phyloP scores from a whole-genome alignment of 1,140 invertebrate genomes.

The Gonatopus flavifemur region DNA sequence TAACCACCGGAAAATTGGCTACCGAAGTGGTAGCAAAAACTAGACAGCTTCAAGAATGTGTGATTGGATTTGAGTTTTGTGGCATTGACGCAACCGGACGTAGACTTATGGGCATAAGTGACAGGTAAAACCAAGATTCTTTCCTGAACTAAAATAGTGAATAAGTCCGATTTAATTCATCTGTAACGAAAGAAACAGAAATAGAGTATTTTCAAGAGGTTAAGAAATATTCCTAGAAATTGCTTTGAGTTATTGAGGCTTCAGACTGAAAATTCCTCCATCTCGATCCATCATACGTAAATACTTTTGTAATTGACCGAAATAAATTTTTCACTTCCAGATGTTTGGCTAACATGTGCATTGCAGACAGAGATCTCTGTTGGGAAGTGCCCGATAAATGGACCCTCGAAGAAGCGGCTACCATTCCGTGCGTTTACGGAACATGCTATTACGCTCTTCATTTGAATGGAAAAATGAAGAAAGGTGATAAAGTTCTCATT shows the following conservation, averaged over 20 bases:
- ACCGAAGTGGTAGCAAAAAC: slow-evolving; percentile 63
- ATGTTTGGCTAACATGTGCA: slow-evolving; percentile 64
- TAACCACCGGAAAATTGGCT: slow-evolving; percentile 72
- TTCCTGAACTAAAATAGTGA: too few species aligned
- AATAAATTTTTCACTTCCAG: too few species aligned
- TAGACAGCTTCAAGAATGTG: slow-evolving; percentile 64
- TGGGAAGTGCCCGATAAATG: slow-evolving; percentile 83
- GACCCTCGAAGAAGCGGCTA: slow-evolving; percentile 84
- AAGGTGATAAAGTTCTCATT: slow-evolving; percentile 70
- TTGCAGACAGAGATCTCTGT: slow-evolving; percentile 63
- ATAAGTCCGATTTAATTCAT: too few species aligned
- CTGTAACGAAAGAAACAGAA: too few species aligned
- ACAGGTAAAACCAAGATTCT: slow-evolving; percentile 10
- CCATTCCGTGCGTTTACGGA: slow-evolving; percentile 82
- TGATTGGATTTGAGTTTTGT: slow-evolving; percentile 76
- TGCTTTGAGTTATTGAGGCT: slow-evolving; percentile 65
- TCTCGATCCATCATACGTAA: too few species aligned
- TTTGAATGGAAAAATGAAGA: slow-evolving; percentile 58
- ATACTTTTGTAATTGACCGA: too few species aligned
- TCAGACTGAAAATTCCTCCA: too few species aligned
- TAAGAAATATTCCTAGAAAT: slow-evolving; percentile 76
- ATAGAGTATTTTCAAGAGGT: too few species aligned
- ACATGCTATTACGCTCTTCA: slow-evolving; percentile 83
- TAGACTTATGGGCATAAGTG: slow-evolving; percentile 71
- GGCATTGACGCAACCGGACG: slow-evolving; percentile 60